phyloP scores from a whole-genome alignment of 2,797 vertebrate genomes.

The Enteromius trimaculatus region DNA sequence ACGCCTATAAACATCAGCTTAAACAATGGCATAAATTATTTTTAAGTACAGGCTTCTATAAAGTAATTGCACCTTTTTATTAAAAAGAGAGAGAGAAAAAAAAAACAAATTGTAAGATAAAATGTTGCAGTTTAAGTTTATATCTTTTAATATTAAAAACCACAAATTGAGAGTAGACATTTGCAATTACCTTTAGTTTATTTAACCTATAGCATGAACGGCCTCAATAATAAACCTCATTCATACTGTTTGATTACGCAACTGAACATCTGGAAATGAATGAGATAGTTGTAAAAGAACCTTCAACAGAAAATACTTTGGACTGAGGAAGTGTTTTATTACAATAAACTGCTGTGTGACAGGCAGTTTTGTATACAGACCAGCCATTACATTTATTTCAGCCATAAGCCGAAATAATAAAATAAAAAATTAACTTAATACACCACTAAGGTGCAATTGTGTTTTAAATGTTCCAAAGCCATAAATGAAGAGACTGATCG shows the following conservation, averaged over 20 bases:
- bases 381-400: constrained; percentile 81
- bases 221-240: not conserved
- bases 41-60: no score
- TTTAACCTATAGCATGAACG: not conserved
- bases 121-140: no score
- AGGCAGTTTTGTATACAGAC: constrained; percentile 89
- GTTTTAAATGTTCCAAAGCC: constrained; percentile 52
- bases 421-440: constrained; percentile 61
- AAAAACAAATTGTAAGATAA: no score
- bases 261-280: not conserved
- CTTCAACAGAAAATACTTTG: not conserved
- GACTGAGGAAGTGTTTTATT: constrained; percentile 86
- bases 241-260: not conserved
- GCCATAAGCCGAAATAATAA: constrained; percentile 79
- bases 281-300: not conserved
- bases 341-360: constrained; percentile 89
- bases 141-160: not conserved
- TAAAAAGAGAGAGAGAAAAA: not conserved
- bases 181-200: not conserved
- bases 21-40: not conserved
- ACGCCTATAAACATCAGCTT: not conserved
- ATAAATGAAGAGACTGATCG: constrained; percentile 37
- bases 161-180: not conserved
- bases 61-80: no score
- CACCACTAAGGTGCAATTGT: constrained; percentile 5